Evolutionary conservation across 2,888 invertebrate genomes (phyloP).

Genomic region (Prenolepis imparis): DNA sequence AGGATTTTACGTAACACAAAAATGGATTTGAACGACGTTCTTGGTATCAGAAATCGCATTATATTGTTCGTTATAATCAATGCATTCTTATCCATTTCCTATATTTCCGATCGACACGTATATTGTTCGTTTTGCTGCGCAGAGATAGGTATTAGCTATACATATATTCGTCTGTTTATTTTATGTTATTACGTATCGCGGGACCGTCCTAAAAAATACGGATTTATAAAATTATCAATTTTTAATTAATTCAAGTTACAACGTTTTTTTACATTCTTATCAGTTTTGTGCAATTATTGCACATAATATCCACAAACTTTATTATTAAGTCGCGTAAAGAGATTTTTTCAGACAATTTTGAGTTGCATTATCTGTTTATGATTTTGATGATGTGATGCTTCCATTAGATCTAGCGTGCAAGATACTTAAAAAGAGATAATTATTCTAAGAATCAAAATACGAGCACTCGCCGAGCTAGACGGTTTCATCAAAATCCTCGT

Average conservation of each 20-base stretch:
- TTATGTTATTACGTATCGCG: slow-evolving; percentile 40
- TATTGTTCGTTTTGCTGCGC: slow-evolving; percentile 34
- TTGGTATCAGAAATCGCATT: slow-evolving; percentile 56
- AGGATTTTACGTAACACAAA: slow-evolving; percentile 57
- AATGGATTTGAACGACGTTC: slow-evolving; percentile 47
- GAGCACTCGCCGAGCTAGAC: slow-evolving; percentile 65
- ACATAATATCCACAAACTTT: neutral
- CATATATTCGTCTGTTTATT: slow-evolving; percentile 29
- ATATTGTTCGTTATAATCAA: slow-evolving; percentile 54
- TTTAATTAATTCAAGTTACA: slow-evolving; percentile 43
- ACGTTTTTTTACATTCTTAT: neutral
- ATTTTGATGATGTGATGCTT: neutral
- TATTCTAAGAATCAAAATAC: slow-evolving; percentile 25
- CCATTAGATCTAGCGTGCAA: neutral
- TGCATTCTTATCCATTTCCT: slow-evolving; percentile 55
- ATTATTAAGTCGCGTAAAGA: neutral
- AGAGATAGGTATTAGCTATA: slow-evolving; percentile 16
- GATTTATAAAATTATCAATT: slow-evolving; percentile 36
- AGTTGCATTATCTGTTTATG: neutral
- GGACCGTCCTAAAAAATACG: slow-evolving; percentile 25
- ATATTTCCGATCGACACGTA: slow-evolving; percentile 43
- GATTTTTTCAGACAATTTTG: neutral
- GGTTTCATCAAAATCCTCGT: slow-evolving; percentile 78
- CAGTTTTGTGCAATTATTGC: slow-evolving; percentile 24
- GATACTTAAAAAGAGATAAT: slow-evolving; percentile 4